Conservation (phyloP, 2,797 vertebrate genomes). For the Tamandua tetradactyla region DNA sequence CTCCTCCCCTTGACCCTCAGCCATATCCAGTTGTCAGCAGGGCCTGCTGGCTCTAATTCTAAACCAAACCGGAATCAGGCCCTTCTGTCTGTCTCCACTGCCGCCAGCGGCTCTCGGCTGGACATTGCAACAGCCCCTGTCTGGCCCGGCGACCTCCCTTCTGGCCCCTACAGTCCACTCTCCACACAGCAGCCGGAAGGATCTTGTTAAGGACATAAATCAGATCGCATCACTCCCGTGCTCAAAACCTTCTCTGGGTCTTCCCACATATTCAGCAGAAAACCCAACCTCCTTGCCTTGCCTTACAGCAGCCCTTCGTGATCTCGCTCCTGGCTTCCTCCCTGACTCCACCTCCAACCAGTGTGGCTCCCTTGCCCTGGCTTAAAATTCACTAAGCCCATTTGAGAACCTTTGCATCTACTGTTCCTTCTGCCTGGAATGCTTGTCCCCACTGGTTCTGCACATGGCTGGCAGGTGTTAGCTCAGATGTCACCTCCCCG, state of each 20-base stretch:
- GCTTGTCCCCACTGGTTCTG: not conserved
- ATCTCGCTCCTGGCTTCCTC: not conserved
- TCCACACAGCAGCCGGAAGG: not conserved
- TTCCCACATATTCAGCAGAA: not conserved
- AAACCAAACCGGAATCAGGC: not conserved
- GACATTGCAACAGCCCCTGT: not conserved
- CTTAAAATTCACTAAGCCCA: not conserved
- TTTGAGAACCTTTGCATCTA: not conserved
- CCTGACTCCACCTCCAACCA: not conserved
- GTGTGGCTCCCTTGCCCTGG: not conserved
- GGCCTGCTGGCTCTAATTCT: conserved; percentile 33
- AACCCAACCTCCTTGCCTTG: not conserved
- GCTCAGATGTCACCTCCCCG: not conserved
- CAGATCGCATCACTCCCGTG: not conserved
- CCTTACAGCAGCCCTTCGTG: not conserved
- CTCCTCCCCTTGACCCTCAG: conserved; percentile 22
- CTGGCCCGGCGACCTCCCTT: not conserved
- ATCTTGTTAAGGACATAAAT: conserved; percentile 38
- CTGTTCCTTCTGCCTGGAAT: not conserved
- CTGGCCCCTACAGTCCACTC: not conserved
- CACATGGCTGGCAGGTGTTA: not conserved
- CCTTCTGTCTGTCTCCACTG: not conserved
- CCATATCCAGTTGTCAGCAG: not conserved
- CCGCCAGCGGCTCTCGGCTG: not conserved
- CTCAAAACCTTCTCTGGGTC: not conserved